Base-by-base conservation (phyloP, 1,140 invertebrate genomes). In the Nasonia vitripennis region DNA sequence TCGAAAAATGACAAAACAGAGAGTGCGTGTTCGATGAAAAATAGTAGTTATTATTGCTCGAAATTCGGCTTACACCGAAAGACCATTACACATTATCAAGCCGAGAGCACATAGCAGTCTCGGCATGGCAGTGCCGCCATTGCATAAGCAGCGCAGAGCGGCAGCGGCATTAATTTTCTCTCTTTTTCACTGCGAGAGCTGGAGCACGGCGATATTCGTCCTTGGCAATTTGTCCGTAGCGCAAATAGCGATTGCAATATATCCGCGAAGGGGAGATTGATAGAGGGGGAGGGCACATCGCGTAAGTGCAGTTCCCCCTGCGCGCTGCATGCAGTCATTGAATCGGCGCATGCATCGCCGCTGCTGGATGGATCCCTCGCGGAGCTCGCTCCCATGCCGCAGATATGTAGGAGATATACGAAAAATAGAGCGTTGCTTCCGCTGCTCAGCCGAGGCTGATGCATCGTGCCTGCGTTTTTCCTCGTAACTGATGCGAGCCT, bases 371-470 rank as follows among this genome's bases (percentile, higher is more conserved):
- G 77, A 55, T 78, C 74, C 74, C 74, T 48, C 23, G 41, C 17
- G 5, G 4, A 62, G 20, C 20, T 34, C 74, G 37, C 45, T 77
- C 74, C 20, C 45, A 77, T 77, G 37, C 20, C 4, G 17, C 14
- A 34, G 73, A 75, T 20, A n/a, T 20, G 5, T 45, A 45, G 12
- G 27, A 31, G 70, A 71, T 71, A 71, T 27, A 27, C 9, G 20
- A 78, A 78, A 78, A 78, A 78, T 78, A 78, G 77, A 62, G 27
- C 77, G 31, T 67, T 34, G 51, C 77, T 62, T 78, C 77, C 77
- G 77, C n/a, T 62, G 27, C 31, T 75, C n/a, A 45, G 20, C 27
- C 11, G 27, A 71, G 31, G 14, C 23, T 71, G 27, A 71, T 31
- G 23, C 27, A 27, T 10, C 67, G 11, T n/a, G 68, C 68, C 31